Evolutionary conservation across 2,113 vertebrate genomes (phyloP).

Genomic region (Engraulis encrasicolus): DNA sequence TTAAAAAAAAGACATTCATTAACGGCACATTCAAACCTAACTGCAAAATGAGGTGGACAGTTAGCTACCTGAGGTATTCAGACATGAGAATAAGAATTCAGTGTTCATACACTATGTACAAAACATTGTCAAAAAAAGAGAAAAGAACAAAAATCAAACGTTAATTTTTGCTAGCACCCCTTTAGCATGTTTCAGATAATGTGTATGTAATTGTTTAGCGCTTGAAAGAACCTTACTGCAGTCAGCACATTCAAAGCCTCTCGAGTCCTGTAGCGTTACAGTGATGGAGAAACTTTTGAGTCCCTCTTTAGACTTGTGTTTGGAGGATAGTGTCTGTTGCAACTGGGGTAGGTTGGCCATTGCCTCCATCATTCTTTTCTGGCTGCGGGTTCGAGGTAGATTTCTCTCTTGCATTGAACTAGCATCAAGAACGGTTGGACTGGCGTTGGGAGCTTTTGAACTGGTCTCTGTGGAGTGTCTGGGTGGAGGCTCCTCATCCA

Average conservation of each 20-base stretch:
- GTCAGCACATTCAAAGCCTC: constrained; percentile 46
- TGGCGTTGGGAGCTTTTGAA: neutral
- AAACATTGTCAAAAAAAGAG: neutral
- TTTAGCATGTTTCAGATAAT: constrained; percentile 42
- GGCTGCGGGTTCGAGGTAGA: constrained; percentile 17
- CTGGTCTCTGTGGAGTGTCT: neutral
- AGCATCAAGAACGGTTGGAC: neutral
- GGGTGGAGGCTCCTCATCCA: neutral
- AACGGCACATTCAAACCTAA: neutral
- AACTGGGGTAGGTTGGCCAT: neutral
- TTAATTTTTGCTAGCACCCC: neutral
- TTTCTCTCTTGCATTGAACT: neutral
- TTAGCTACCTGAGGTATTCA: constrained; percentile 4
- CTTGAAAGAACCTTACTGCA: constrained; percentile 40
- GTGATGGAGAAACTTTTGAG: neutral
- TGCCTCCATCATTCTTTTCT: neutral
- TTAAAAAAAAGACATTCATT: neutral
- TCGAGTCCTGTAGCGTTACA: neutral
- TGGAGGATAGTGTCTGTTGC: neutral
- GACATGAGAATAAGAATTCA: too few species aligned
- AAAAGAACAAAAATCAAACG: neutral
- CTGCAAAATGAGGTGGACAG: neutral
- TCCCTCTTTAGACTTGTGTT: neutral
- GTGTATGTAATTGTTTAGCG: constrained; percentile 35
- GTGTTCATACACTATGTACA: neutral